Conservation (phyloP, 2,797 vertebrate genomes). For the Harpagifer antarcticus region DNA sequence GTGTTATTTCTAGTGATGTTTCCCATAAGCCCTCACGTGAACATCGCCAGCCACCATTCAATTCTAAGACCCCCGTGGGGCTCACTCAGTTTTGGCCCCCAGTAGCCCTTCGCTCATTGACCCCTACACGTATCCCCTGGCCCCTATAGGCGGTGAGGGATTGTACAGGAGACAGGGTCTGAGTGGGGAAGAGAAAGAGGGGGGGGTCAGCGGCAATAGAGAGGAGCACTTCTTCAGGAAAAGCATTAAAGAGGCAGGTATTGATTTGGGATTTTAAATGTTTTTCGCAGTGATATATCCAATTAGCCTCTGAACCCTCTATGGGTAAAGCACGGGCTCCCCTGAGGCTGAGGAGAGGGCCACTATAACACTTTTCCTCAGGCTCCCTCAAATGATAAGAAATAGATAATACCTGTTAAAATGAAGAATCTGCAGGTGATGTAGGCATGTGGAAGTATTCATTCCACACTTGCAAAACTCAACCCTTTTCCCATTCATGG, state of each 20-base stretch:
- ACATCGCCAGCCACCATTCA: constrained; percentile 67
- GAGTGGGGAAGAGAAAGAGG: constrained; percentile 38
- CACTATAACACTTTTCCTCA: constrained; percentile 62
- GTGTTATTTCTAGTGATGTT: constrained; percentile 59
- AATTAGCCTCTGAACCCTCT: constrained; percentile 87
- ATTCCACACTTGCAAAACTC: constrained; percentile 29
- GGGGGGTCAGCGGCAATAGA: constrained; percentile 71
- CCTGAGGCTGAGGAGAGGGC: constrained; percentile 65
- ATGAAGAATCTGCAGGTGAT: constrained; percentile 36
- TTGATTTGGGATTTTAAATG: constrained; percentile 88
- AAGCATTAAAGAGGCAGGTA: constrained; percentile 86
- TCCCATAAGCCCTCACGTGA: constrained; percentile 62
- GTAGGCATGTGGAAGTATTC: constrained; percentile 30
- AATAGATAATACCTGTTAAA: constrained; percentile 76
- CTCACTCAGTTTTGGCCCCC: constrained; percentile 69
- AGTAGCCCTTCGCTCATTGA: constrained; percentile 72
- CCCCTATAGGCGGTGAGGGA: constrained; percentile 76
- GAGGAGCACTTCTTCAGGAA: constrained; percentile 82
- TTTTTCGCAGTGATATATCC: constrained; percentile 87
- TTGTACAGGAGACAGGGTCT: constrained; percentile 64
- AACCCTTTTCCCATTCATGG: constrained; percentile 12
- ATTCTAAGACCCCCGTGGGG: constrained; percentile 71
- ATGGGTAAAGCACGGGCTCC: constrained; percentile 76
- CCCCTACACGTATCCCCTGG: constrained; percentile 67
- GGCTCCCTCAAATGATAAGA: constrained; percentile 68